Percentiles rank a stretch among this genome's conserved stretches.
Evolutionary conservation across 2,113 vertebrate genomes (phyloP).

Genomic region (Gopherus flavomarginatus): DNA sequence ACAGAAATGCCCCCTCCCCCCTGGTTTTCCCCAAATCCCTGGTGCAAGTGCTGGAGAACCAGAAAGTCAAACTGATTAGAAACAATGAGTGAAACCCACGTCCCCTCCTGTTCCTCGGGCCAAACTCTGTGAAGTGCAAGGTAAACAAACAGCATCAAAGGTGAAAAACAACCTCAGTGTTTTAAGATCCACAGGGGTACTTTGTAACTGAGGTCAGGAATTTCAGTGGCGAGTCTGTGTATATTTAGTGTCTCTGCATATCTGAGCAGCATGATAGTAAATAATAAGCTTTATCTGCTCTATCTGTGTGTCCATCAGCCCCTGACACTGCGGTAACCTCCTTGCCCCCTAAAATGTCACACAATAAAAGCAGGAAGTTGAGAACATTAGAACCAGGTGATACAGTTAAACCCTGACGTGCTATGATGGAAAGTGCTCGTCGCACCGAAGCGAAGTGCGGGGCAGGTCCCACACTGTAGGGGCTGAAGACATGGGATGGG

Average conservation of each 20-base stretch:
- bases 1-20: not conserved
- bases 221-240: not conserved
- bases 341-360: not conserved
- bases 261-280: too few species aligned
- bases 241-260: not conserved
- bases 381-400: not conserved
- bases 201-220: not conserved
- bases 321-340: not conserved
- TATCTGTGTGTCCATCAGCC: too few species aligned
- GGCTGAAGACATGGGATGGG: too few species aligned
- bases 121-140: not conserved
- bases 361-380: not conserved
- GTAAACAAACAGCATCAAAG: not conserved
- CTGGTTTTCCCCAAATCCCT: not conserved
- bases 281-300: too few species aligned
- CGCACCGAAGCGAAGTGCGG: not conserved
- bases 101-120: not conserved
- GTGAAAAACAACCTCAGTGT: not conserved
- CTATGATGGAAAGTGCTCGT: too few species aligned
- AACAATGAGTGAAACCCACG: not conserved
- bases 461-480: not conserved
- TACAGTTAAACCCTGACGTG: not conserved
- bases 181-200: not conserved
- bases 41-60: not conserved
- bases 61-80: not conserved